Conservation (phyloP, 2,888 invertebrate species). For the Leptinotarsa rubiginosa region DNA sequence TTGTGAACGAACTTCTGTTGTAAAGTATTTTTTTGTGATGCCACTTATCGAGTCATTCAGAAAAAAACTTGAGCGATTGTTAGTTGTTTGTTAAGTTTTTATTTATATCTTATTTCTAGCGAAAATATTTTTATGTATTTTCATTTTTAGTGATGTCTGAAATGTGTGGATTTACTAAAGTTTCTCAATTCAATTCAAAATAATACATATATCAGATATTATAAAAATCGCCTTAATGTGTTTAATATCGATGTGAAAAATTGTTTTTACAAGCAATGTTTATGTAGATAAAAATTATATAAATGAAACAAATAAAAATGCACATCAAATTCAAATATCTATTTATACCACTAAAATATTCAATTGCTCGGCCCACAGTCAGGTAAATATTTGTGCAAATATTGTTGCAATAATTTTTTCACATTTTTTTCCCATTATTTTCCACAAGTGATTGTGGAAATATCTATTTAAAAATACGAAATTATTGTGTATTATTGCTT, state of each 20-base stretch:
- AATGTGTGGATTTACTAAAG: not conserved
- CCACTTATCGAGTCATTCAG: not conserved
- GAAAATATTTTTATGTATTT: not conserved
- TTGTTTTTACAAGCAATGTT: slow-evolving; percentile 35
- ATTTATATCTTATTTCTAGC: slow-evolving; percentile 1
- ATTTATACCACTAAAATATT: slow-evolving; percentile 1
- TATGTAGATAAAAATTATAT: slow-evolving; percentile 34
- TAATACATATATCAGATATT: slow-evolving; percentile 26
- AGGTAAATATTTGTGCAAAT: not conserved
- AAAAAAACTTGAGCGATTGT: not conserved
- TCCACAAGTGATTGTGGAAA: not conserved
- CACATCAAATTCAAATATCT: slow-evolving; percentile 27
- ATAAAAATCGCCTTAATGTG: slow-evolving; percentile 34
- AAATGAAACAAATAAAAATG: slow-evolving; percentile 23
- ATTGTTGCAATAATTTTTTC: not conserved
- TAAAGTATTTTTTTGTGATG: not conserved
- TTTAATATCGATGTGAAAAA: slow-evolving; percentile 21
- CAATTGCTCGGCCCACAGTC: slow-evolving; percentile 12
- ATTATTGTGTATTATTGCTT: slow-evolving; percentile 38
- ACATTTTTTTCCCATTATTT: not conserved
- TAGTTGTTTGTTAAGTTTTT: slow-evolving; percentile 16
- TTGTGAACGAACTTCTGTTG: not conserved
- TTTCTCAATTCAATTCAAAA: slow-evolving; percentile 1
- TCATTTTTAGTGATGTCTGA: not conserved
- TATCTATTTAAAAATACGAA: slow-evolving; percentile 10